Evolutionary conservation across 53 echinoderm and acorn worm genomes (phyloP).

Genomic region (Holothuria scabra): DNA sequence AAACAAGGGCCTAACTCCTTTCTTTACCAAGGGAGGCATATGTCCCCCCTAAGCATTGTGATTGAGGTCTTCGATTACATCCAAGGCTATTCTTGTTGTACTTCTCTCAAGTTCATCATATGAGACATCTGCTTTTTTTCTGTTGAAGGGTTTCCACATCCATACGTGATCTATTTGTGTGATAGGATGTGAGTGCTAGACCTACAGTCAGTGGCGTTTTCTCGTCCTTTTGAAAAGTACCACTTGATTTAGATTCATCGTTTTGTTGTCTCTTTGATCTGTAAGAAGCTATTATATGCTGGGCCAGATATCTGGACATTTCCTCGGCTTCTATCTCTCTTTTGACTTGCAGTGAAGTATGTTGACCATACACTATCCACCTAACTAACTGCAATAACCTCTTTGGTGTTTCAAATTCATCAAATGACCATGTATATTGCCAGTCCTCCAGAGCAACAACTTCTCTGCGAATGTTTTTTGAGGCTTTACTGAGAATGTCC

Average conservation of each 20-base stretch:
- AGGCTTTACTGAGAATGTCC: constrained; percentile 13
- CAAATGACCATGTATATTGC: constrained; percentile 30
- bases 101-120: constrained; percentile 20
- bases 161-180: constrained; percentile 22
- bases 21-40: too few species aligned
- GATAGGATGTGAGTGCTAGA: constrained; percentile 35
- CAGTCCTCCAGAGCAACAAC: constrained; percentile 8
- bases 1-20: constrained; percentile 13
- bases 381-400: constrained; percentile 24
- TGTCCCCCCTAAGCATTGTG: too few species aligned
- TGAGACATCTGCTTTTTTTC: constrained; percentile 6
- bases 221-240: constrained; percentile 26
- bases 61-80: constrained; percentile 20
- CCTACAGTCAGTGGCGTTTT: constrained; percentile 29
- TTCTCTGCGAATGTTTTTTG: constrained; percentile 34
- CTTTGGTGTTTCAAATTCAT: constrained; percentile 28
- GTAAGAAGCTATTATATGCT: constrained; percentile 27
- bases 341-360: constrained; percentile 12
- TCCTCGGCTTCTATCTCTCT: constrained; percentile 31
- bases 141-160: constrained; percentile 34
- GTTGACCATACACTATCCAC: constrained; percentile 28
- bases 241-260: neutral
- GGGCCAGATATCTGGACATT: constrained; percentile 47
- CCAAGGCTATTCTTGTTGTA: constrained; percentile 31
- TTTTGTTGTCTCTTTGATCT: constrained; percentile 33